Conservation (phyloP, 92 coral and sea anemone species). For the Nematostella vectensis region DNA sequence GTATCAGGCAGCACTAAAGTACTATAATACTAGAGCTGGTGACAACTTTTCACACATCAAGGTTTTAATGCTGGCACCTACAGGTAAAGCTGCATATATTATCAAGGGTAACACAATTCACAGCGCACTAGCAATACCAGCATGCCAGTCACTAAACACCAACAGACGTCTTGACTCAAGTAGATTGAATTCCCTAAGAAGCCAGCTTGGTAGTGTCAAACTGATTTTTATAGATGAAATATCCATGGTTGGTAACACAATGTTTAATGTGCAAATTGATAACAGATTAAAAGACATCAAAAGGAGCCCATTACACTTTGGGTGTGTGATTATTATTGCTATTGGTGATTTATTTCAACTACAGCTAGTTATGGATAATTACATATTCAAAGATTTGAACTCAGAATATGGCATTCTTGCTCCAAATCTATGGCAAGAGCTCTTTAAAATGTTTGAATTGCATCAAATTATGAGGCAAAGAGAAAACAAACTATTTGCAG, state of each 20-base stretch:
- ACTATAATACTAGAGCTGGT: slow-evolving; percentile 43
- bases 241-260: slow-evolving; percentile 47
- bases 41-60: slow-evolving; percentile 25
- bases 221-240: slow-evolving; percentile 25
- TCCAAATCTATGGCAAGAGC: slow-evolving; percentile 43
- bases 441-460: slow-evolving; percentile 40
- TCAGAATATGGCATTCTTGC: slow-evolving; percentile 34
- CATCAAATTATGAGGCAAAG: slow-evolving; percentile 47
- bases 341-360: slow-evolving; percentile 49
- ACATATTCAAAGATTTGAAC: background rate
- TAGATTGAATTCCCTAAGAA: slow-evolving; percentile 48
- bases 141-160: slow-evolving; percentile 41
- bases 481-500: slow-evolving; percentile 37
- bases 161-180: slow-evolving; percentile 57
- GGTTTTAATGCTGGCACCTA: slow-evolving; percentile 37
- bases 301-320: slow-evolving; percentile 33
- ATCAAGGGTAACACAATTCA: slow-evolving; percentile 55
- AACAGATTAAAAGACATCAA: slow-evolving; percentile 18
- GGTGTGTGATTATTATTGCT: slow-evolving; percentile 44
- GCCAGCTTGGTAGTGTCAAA: slow-evolving; percentile 34
- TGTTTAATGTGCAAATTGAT: slow-evolving; percentile 16
- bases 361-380: slow-evolving; percentile 23
- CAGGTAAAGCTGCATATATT: slow-evolving; percentile 42
- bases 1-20: slow-evolving; percentile 50
- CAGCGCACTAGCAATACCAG: slow-evolving; percentile 45